Base-by-base conservation (phyloP, 2,797 vertebrate genomes). In the Helarctos malayanus region DNA sequence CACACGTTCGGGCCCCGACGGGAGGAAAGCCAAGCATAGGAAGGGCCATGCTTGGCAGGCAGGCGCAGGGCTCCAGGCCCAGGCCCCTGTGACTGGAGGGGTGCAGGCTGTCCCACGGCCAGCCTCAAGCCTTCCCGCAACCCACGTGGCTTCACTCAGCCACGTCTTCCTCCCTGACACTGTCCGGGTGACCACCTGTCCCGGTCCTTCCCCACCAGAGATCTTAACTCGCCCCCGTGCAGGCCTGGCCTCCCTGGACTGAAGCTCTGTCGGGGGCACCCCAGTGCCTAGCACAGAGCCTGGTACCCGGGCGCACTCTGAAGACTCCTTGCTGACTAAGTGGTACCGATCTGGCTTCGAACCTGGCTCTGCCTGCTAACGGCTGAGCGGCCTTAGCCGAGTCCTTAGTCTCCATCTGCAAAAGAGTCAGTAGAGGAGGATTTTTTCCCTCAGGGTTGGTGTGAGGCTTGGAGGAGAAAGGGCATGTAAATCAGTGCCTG, bases 51-150 rank as follows among this genome's bases (percentile, higher is more conserved):
- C 18, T 18, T 35, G 82, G 23, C 3, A 1, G 82, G 23, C 3
- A 1, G 61, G 61, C 61, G 63, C 68, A 14, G 61, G 73, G 59
- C 56, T 52, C 83, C n/a, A 49, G 78, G 21, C 84, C 52, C 21
- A 49, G 69, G 63, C 38, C 41, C 29, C 5, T 1, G 56, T 27
- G 82, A 45, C 45, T 8, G 1, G 16, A 25, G 41, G 80, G 41
- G 75, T 5, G 3, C 41, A 32, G 29, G 35, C 23, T 45, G 27
- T 45, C 16, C 13, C 0, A 0, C 0, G 10, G 54, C 45, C 45
- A 19, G 68, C 27, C 35, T 21, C 12, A 5, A 29, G 49, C 6
- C 32, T 83, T 21, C 57, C 56, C 1, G 1, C 18, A 9, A 54
- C 49, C 35, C 23, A 1, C 0, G 4, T 0, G 13, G 29, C 38